Base-by-base conservation (phyloP, 2,797 vertebrate species). In the Pempheris klunzingeri region DNA sequence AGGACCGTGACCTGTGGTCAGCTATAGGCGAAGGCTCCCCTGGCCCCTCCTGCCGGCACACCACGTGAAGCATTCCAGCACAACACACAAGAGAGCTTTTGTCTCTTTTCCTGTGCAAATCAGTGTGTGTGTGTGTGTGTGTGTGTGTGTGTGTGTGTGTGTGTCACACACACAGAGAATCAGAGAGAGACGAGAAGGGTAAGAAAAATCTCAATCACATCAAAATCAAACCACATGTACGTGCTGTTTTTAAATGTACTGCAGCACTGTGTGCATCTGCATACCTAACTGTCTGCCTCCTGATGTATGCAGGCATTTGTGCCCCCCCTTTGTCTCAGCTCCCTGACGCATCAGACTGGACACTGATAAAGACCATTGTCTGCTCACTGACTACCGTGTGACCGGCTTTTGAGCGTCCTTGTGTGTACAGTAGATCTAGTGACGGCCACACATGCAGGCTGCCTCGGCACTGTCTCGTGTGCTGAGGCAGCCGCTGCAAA, bases 31-130 rank as follows among this genome's bases (percentile, higher is more conserved):
- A 73, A 52, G 26, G 44, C 54, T 84, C 44, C 64, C 32, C 22
- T 63, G 52, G 32, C 62, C 65, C 50, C 69, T 66, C 59, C 59
- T 49, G 75, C 30, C 26, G 38, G 63, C 1, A 62, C 26, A 67
- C 66, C 88, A 83, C 49, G 68, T 85, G 86, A 86, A 6, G 26
- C 71, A 89, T 88, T 88, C 85, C 88, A 77, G 46, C 59, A 22
- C 46, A 4, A 77, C 62, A 60, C 81, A 90, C 85, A 91, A 84
- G 18, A 43, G 54, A 15, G 71, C 78, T 57, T 89, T 89, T 91
- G 89, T 92, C 77, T 28, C 7, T 5, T 30, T 65, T 81, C 62
- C 80, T 76, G 66, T 77, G 36, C 18, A 11, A 65, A 62, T 67
- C 72, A 36, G 64, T 28, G 47, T 66, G 64, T 55, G n/a, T 54